Percentiles rank a stretch among this genome's conserved stretches.
Evolutionary conservation across 2,113 vertebrate genomes (phyloP).

Genomic region (Datnioides undecimradiatus): DNA sequence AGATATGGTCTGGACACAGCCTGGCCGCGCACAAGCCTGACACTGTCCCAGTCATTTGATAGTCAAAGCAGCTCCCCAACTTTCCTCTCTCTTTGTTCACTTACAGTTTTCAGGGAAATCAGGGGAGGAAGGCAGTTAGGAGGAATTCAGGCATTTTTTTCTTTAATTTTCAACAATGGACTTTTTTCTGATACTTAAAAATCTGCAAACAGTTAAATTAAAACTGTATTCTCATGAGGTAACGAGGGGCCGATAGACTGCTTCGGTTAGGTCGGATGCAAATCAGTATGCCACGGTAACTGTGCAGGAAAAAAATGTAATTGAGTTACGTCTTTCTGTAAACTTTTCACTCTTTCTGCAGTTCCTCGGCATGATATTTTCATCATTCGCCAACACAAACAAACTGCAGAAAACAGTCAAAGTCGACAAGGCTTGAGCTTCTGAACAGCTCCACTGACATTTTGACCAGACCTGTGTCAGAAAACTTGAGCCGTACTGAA

Average conservation of each 20-base stretch:
- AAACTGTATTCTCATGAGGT: background rate
- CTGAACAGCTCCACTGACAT: background rate
- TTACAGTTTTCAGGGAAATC: conserved; percentile 85
- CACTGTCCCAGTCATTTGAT: conserved; percentile 80
- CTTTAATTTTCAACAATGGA: conserved; percentile 15
- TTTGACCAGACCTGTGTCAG: background rate
- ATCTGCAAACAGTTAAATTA: background rate
- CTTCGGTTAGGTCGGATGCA: conserved; percentile 54
- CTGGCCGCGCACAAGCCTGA: conserved; percentile 54
- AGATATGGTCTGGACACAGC: conserved; percentile 71
- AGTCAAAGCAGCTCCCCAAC: conserved; percentile 79
- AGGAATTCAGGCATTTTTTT: conserved; percentile 35
- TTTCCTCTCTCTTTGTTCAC: conserved; percentile 81
- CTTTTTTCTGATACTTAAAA: background rate
- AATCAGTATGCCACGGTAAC: conserved; percentile 17
- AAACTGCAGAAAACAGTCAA: background rate
- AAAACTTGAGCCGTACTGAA: background rate
- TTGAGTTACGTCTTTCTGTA: background rate
- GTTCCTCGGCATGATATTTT: background rate
- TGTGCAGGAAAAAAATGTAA: background rate
- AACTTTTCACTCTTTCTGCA: background rate
- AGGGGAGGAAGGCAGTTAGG: conserved; percentile 64
- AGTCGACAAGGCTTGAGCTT: background rate
- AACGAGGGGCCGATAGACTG: background rate
- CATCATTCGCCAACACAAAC: background rate